Evolutionary conservation across 1,140 invertebrate species (phyloP).

Genomic region (Drosophila lacertosa): DNA sequence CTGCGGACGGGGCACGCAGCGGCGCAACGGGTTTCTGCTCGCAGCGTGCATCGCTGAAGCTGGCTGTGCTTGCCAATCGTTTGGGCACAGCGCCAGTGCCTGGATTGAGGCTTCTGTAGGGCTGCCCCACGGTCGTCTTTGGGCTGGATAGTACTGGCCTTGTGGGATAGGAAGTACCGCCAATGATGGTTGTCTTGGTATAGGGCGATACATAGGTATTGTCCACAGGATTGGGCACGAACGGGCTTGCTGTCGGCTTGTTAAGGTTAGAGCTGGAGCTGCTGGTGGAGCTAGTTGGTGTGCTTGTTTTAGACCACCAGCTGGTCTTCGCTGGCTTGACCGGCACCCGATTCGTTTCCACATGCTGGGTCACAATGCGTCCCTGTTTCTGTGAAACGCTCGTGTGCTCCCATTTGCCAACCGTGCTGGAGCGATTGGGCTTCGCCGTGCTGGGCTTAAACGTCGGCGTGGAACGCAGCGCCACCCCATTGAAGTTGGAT

Average conservation of each 20-base stretch:
- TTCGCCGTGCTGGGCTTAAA: slow-evolving; percentile 52
- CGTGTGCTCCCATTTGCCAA: slow-evolving; percentile 63
- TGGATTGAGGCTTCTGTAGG: slow-evolving; percentile 39
- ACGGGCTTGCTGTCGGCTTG: slow-evolving; percentile 43
- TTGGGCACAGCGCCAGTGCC: slow-evolving; percentile 24
- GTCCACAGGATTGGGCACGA: slow-evolving; percentile 45
- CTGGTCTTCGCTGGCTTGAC: slow-evolving; percentile 42
- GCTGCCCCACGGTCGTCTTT: background rate
- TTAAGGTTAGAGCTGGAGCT: background rate
- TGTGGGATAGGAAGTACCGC: background rate
- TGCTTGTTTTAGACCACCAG: slow-evolving; percentile 26
- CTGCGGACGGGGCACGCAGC: background rate
- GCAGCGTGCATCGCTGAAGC: slow-evolving; percentile 36
- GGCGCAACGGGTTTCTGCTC: background rate
- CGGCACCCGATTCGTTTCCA: slow-evolving; percentile 61
- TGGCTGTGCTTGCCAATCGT: background rate
- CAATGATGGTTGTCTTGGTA: too few relatives aligned
- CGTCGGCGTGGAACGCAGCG: slow-evolving; percentile 52
- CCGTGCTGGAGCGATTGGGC: slow-evolving; percentile 59
- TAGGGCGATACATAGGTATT: slow-evolving; percentile 42
- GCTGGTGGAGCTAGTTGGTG: slow-evolving; percentile 15
- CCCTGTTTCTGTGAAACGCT: slow-evolving; percentile 70
- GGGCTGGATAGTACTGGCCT: slow-evolving; percentile 1
- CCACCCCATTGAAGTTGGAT: slow-evolving; percentile 54
- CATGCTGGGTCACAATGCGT: slow-evolving; percentile 58